phyloP scores from a whole-genome alignment of 2,113 vertebrate species.

The Rhinoptilus africanus region DNA sequence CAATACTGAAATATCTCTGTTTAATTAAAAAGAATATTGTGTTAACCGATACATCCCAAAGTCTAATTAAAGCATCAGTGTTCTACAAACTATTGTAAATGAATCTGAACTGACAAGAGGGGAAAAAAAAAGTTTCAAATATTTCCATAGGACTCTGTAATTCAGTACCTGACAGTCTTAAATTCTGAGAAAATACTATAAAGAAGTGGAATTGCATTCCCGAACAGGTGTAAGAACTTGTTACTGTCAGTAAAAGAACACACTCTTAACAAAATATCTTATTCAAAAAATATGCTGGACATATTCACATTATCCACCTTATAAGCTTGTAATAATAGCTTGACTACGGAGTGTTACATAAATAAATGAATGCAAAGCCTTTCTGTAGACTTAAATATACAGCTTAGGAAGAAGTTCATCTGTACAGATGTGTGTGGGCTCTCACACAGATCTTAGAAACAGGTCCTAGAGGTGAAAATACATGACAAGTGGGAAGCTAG shows the following conservation, averaged over 20 bases:
- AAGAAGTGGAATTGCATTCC: neutral
- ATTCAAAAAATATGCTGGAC: neutral
- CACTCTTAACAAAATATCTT: neutral
- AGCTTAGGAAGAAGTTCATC: neutral
- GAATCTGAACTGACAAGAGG: neutral
- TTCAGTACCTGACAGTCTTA: neutral
- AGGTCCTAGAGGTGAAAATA: neutral
- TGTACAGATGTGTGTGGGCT: neutral
- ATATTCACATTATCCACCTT: neutral
- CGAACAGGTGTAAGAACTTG: neutral
- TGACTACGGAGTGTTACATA: neutral
- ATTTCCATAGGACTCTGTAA: neutral
- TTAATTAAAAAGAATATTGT: slow-evolving; percentile 12
- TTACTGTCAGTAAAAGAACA: neutral
- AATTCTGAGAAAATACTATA: neutral
- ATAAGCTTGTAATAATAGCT: neutral
- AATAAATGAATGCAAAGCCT: neutral
- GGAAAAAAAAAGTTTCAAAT: neutral
- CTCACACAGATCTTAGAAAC: neutral
- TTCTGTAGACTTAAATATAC: neutral
- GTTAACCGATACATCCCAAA: neutral
- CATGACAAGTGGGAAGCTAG: neutral
- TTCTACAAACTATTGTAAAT: neutral
- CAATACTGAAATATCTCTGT: neutral
- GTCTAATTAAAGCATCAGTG: neutral